A percentile compares a stretch with the other conserved stretches of the same genome.
Evolutionary conservation across 2,888 invertebrate species (phyloP).

Genomic region (Baronia brevicornis): DNA sequence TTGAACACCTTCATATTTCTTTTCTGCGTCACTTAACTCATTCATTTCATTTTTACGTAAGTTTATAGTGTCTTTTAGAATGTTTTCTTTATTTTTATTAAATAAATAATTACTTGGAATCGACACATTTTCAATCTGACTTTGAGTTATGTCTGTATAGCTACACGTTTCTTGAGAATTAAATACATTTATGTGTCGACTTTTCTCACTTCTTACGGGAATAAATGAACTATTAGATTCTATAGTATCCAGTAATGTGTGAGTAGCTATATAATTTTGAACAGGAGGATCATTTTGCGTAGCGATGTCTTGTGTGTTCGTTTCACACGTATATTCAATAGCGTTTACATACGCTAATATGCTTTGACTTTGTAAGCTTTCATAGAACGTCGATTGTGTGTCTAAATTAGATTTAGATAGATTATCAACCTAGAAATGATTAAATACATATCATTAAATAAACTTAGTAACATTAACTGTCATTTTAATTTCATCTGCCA

Average conservation of each 20-base stretch:
- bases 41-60: not conserved
- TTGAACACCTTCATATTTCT: not conserved
- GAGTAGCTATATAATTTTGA: not conserved
- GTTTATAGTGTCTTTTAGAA: not conserved
- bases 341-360: not conserved
- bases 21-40: not conserved
- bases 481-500: no score
- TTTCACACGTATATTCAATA: not conserved
- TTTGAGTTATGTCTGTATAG: constrained; percentile 23
- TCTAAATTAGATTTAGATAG: no score
- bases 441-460: no score
- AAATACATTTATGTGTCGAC: constrained; percentile 1
- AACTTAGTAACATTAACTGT: no score
- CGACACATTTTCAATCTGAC: constrained; percentile 19
- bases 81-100: constrained; percentile 1
- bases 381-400: constrained; percentile 3
- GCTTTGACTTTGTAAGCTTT: constrained; percentile 2
- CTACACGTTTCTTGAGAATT: constrained; percentile 19
- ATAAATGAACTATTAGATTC: no score
- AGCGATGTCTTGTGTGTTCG: not conserved
- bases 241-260: no score
- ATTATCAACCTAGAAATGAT: no score
- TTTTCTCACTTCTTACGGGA: no score
- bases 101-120: constrained; percentile 16
- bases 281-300: not conserved